Evolutionary conservation across 92 coral and sea anemone species (phyloP).

Genomic region (Palythoa grandiflora): DNA sequence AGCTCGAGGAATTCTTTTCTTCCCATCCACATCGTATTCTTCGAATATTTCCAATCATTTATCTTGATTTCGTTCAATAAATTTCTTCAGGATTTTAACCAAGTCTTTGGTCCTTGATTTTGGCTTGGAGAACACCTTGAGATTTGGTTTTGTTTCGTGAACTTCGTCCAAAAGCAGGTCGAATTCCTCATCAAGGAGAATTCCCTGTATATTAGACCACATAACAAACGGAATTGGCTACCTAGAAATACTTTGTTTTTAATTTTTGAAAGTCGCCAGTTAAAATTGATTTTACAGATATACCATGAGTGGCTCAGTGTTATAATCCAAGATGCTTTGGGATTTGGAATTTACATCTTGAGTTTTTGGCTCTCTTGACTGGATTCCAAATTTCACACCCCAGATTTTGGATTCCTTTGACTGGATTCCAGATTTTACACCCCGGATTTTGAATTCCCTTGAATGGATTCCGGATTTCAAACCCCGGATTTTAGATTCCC

Average conservation of each 20-base stretch:
- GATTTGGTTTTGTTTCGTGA: slow-evolving; percentile 74
- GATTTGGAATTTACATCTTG: too few species aligned
- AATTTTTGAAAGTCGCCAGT: too few species aligned
- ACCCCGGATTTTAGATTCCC: too few species aligned
- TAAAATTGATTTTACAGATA: too few species aligned
- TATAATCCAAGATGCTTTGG: too few species aligned
- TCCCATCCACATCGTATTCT: slow-evolving; percentile 65
- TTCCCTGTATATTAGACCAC: slow-evolving; percentile 54
- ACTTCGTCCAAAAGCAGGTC: slow-evolving; percentile 68
- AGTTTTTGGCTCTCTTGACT: too few species aligned
- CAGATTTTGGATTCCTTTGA: too few species aligned
- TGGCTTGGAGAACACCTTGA: slow-evolving; percentile 69
- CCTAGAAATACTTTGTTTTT: not conserved
- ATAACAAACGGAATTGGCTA: not conserved
- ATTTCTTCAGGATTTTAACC: slow-evolving; percentile 64
- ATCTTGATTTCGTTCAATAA: slow-evolving; percentile 70
- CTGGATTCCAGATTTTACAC: too few species aligned
- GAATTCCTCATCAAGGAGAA: slow-evolving; percentile 82
- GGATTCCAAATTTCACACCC: too few species aligned
- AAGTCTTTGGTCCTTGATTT: slow-evolving; percentile 74
- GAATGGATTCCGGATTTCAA: too few species aligned
- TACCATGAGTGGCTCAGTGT: too few species aligned
- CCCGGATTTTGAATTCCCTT: too few species aligned
- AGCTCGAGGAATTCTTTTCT: slow-evolving; percentile 68
- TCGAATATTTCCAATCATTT: slow-evolving; percentile 85